phyloP scores from a whole-genome alignment of 2,888 invertebrate genomes.

The Volucella inanis region DNA sequence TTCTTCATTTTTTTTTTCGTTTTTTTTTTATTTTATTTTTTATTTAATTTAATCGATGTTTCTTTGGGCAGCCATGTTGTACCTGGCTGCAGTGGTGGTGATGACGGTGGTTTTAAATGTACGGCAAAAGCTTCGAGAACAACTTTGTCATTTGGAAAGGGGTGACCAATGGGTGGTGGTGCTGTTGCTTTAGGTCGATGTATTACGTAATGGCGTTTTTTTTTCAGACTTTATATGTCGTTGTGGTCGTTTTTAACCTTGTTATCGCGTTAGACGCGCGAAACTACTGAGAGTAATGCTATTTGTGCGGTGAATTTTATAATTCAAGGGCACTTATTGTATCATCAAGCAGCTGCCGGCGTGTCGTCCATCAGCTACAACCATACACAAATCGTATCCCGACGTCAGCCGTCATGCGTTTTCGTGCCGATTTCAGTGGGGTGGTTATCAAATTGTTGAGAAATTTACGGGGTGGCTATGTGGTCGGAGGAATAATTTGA shows the following conservation, averaged over 20 bases:
- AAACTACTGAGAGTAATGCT: constrained; percentile 20
- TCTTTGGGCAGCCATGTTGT: constrained; percentile 47
- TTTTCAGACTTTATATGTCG: constrained; percentile 35
- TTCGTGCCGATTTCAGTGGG: neutral
- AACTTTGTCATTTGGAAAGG: constrained; percentile 7
- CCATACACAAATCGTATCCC: too few species aligned
- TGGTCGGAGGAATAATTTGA: neutral
- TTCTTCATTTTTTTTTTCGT: constrained; percentile 44
- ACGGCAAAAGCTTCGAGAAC: constrained; percentile 15
- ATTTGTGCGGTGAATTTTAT: constrained; percentile 11
- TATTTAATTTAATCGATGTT: too few species aligned
- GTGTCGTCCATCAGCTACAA: too few species aligned
- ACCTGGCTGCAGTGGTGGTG: constrained; percentile 45
- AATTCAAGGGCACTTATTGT: constrained; percentile 38
- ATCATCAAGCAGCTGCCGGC: constrained; percentile 34
- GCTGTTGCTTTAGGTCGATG: constrained; percentile 1
- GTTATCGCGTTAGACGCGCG: constrained; percentile 24
- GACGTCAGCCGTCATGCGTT: constrained; percentile 13
- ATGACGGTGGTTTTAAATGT: constrained; percentile 51
- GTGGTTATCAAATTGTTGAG: constrained; percentile 23
- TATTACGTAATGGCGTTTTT: constrained; percentile 44
- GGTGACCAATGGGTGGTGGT: constrained; percentile 12
- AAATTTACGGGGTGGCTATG: constrained; percentile 16
- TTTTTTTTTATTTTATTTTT: constrained; percentile 36
- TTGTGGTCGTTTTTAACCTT: constrained; percentile 34